Evolutionary conservation across 2,113 vertebrate genomes (phyloP).

Genomic region (Amphiprion ocellaris): DNA sequence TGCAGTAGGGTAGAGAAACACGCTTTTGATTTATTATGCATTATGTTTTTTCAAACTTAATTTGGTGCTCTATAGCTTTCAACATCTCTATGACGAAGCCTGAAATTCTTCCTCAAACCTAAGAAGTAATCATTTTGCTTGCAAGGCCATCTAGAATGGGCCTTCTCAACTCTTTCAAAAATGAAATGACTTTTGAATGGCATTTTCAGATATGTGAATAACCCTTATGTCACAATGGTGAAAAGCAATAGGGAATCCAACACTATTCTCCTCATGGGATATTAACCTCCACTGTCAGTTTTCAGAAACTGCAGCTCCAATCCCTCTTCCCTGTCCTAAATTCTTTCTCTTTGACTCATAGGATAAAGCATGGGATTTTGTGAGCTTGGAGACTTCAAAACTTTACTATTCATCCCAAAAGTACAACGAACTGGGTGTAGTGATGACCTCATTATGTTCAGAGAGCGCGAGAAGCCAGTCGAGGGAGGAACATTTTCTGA

Average conservation of each 20-base stretch:
- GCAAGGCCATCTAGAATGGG: not conserved
- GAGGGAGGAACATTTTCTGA: constrained; percentile 52
- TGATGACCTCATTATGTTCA: constrained; percentile 67
- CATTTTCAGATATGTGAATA: constrained; percentile 27
- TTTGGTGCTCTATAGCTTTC: not conserved
- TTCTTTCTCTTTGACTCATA: constrained; percentile 49
- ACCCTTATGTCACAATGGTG: constrained; percentile 1
- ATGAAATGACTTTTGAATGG: constrained; percentile 7
- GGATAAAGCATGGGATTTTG: constrained; percentile 38
- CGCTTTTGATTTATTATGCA: not conserved
- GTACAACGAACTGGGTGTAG: constrained; percentile 38
- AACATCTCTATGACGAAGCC: not conserved
- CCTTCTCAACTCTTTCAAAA: constrained; percentile 8
- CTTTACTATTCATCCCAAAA: constrained; percentile 56
- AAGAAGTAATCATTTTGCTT: not conserved
- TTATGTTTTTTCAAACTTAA: not conserved
- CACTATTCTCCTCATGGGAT: constrained; percentile 20
- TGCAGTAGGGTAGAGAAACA: not conserved
- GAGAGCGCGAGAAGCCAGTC: constrained; percentile 31
- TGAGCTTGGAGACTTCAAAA: constrained; percentile 46
- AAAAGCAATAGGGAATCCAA: constrained; percentile 11
- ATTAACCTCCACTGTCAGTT: constrained; percentile 16
- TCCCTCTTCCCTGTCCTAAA: constrained; percentile 39
- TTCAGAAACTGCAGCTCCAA: constrained; percentile 20
- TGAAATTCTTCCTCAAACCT: not conserved